Percentiles rank a stretch among this genome's conserved stretches.
Conservation (phyloP, 1,140 invertebrate species). For the Popillia japonica region DNA sequence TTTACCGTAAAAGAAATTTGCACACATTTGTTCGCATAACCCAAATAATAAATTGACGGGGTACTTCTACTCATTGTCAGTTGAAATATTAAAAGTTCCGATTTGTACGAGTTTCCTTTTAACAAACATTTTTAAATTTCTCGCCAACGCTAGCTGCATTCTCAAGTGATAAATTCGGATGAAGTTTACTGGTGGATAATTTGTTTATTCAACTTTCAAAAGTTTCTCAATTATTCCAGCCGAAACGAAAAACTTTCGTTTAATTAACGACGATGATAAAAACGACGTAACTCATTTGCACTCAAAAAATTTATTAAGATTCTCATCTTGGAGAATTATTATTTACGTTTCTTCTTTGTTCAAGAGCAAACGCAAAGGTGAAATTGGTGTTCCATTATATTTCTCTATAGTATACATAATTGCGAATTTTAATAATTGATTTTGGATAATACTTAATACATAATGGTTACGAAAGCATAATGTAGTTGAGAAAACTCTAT, state of each 20-base stretch:
- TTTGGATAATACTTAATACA: too few relatives aligned
- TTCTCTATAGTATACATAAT: too few relatives aligned
- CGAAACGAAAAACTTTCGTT: not conserved
- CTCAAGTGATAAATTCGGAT: not conserved
- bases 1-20: not conserved
- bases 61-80: too few relatives aligned
- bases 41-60: not conserved
- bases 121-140: not conserved
- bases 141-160: not conserved
- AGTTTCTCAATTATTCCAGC: not conserved
- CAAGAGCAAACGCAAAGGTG: too few relatives aligned
- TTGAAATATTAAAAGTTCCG: conserved; percentile 15
- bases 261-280: conserved; percentile 1
- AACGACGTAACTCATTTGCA: conserved; percentile 1
- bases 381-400: too few relatives aligned
- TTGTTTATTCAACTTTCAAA: not conserved
- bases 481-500: too few relatives aligned
- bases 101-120: not conserved
- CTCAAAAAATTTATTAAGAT: conserved; percentile 11
- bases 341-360: not conserved
- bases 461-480: too few relatives aligned
- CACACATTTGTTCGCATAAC: not conserved
- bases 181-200: not conserved
- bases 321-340: not conserved
- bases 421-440: too few relatives aligned